Conservation (phyloP, 2,888 invertebrate genomes). For the Pogonocherus hispidulus region DNA sequence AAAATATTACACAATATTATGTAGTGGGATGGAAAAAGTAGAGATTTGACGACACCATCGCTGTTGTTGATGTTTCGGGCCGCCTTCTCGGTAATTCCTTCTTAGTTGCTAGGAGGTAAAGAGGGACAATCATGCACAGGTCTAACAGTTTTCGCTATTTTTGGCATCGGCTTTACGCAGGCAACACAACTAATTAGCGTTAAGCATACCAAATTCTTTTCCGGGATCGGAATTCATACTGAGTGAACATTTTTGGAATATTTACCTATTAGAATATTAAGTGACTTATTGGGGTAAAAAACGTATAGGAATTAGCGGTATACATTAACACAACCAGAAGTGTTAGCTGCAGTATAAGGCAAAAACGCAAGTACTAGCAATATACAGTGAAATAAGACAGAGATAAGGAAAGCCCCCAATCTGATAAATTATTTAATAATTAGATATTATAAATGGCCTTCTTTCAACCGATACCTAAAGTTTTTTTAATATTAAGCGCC, state of each 20-base stretch:
- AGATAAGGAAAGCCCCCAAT: conserved; percentile 69
- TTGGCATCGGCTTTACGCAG: conserved; percentile 61
- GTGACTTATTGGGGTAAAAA: too few species aligned
- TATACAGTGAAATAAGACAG: conserved; percentile 53
- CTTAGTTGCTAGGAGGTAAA: conserved; percentile 64
- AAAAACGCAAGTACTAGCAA: conserved; percentile 40
- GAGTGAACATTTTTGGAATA: conserved; percentile 7
- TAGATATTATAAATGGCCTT: conserved; percentile 44
- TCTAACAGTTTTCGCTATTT: conserved; percentile 48
- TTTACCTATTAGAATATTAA: too few species aligned
- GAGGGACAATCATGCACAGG: conserved; percentile 64
- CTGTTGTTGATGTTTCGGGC: conserved; percentile 56
- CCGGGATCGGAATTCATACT: too few species aligned
- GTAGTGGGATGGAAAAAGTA: conserved; percentile 61
- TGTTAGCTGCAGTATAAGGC: conserved; percentile 57
- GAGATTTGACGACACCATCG: conserved; percentile 55
- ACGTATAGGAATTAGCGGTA: too few species aligned
- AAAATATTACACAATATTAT: conserved; percentile 57
- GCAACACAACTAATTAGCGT: conserved; percentile 50
- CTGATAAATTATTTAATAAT: conserved; percentile 49
- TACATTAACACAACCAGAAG: conserved; percentile 51
- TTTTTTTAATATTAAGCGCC: conserved; percentile 23
- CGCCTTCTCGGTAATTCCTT: conserved; percentile 58
- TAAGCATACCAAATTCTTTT: conserved; percentile 30
- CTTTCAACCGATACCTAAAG: conserved; percentile 54